A percentile compares a stretch with the other conserved stretches of the same genome.
Evolutionary conservation across 2,888 invertebrate genomes (phyloP).

Genomic region (Agriopis aurantiaria): DNA sequence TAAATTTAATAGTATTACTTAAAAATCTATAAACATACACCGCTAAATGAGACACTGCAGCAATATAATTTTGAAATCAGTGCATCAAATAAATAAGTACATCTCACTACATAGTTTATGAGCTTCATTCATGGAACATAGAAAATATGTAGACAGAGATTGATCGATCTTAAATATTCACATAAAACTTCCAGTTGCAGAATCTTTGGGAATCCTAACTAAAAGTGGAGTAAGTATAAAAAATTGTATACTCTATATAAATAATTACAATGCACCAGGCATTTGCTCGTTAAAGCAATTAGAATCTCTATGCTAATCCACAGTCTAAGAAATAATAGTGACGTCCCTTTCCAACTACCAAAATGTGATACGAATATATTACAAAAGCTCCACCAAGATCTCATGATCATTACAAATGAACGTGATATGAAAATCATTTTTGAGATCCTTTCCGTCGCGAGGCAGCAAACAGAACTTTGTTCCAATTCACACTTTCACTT

Average conservation of each 20-base stretch:
- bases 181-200: slow-evolving; percentile 48
- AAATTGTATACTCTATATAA: slow-evolving; percentile 68
- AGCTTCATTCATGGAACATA: slow-evolving; percentile 62
- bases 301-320: slow-evolving; percentile 69
- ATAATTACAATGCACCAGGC: slow-evolving; percentile 78
- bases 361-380: slow-evolving; percentile 69
- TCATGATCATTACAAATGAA: slow-evolving; percentile 50
- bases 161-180: slow-evolving; percentile 40
- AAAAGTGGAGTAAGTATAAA: slow-evolving; percentile 72
- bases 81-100: slow-evolving; percentile 68
- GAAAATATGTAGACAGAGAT: slow-evolving; percentile 27
- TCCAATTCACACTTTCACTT: slow-evolving; percentile 70
- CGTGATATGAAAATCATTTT: slow-evolving; percentile 56
- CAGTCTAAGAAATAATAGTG: slow-evolving; percentile 72
- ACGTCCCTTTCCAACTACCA: slow-evolving; percentile 62
- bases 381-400: slow-evolving; percentile 62
- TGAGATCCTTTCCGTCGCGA: slow-evolving; percentile 74
- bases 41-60: slow-evolving; percentile 47
- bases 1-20: slow-evolving; percentile 42
- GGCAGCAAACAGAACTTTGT: slow-evolving; percentile 71
- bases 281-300: slow-evolving; percentile 65
- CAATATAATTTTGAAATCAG: slow-evolving; percentile 55
- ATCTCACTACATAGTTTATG: slow-evolving; percentile 68
- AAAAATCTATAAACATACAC: slow-evolving; percentile 45
- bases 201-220: slow-evolving; percentile 58